Conservation (phyloP, 1,140 invertebrate species). For the Drosophila orosa region DNA sequence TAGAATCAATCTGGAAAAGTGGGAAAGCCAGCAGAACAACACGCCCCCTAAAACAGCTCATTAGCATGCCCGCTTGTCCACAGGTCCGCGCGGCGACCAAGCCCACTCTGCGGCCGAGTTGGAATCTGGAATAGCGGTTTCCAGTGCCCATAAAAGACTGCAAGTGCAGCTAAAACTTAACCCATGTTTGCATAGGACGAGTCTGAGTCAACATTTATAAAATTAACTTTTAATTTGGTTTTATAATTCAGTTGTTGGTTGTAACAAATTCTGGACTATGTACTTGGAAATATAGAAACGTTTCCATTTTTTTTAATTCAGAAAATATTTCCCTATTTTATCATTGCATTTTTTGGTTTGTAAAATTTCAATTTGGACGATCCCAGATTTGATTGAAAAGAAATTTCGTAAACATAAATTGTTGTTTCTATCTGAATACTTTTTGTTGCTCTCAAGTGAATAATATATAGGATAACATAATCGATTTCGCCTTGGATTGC, state of each 20-base stretch:
- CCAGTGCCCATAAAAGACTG: constrained; percentile 6
- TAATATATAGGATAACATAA: background rate
- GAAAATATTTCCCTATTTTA: background rate
- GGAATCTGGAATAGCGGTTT: constrained; percentile 37
- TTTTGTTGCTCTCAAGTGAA: background rate
- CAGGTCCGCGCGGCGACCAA: constrained; percentile 16
- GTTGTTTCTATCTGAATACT: background rate
- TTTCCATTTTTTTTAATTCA: background rate
- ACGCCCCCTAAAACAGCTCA: constrained; percentile 58
- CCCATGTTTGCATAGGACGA: constrained; percentile 11
- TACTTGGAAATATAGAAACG: background rate
- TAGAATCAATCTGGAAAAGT: constrained; percentile 40
- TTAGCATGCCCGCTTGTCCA: constrained; percentile 43
- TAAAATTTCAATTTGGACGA: too few species aligned
- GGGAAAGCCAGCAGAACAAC: constrained; percentile 15
- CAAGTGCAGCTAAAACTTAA: constrained; percentile 28
- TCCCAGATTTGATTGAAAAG: too few species aligned
- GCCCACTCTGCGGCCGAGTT: constrained; percentile 25
- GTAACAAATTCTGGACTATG: background rate
- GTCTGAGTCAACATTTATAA: background rate
- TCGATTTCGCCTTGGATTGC: background rate
- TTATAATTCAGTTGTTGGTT: background rate
- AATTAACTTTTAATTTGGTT: too few species aligned
- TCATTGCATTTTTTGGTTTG: too few species aligned
- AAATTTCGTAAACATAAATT: too few species aligned